Evolutionary conservation across 2,797 vertebrate genomes (phyloP), one percentile per base, ranked within the genome.

Genomic region (Liasis olivaceus): DNA sequence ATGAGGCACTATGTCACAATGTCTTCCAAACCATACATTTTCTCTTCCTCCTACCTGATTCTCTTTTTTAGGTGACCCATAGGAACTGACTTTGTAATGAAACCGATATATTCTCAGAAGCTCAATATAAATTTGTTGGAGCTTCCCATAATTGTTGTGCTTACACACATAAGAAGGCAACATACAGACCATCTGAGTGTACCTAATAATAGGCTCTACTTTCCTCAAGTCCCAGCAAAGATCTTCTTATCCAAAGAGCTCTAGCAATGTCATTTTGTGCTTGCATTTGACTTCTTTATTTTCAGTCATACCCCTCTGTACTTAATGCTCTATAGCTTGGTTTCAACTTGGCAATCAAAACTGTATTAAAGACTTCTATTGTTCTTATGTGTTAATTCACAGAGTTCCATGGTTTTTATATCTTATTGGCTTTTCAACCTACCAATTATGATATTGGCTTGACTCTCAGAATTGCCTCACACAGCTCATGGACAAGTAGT

Each of bases 401-500:
- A 12, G 92, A 87, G 89, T 93, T 92, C 91, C 62, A 58, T 0
- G 0, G 17, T 0, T 0, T 91, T 95, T 91, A 91, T 85, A n/a
- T 96, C 94, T 90, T 36, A 36, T 36, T 36, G 36, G 36, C 54
- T 36, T 93, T 91, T 93, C 31, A 90, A 66, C 88, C 56, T 86
- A 86, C 56, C 15, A 88, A 95, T 93, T 56, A 93, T 91, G 94
- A 96, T 91, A 90, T 59, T 36, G 15, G 89, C 92, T 69, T 20
- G 58, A 90, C 51, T 93, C 89, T 89, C 91, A 87, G 17, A 91
- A 90, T 87, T 66, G 1, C 5, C 47, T 93, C 93, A 90, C 85
- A 88, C 36, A 94, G 7, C 31, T 87, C 81, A 47, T 93, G 56
- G 59, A 89, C 63, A 90, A 91, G 66, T 89, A 7, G 88, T 77